These are phyloP conservation scores for Halesus radiatus DNA, from an alignment of 1,140 invertebrate genomes.

Conservation along the genomic window DNA sequence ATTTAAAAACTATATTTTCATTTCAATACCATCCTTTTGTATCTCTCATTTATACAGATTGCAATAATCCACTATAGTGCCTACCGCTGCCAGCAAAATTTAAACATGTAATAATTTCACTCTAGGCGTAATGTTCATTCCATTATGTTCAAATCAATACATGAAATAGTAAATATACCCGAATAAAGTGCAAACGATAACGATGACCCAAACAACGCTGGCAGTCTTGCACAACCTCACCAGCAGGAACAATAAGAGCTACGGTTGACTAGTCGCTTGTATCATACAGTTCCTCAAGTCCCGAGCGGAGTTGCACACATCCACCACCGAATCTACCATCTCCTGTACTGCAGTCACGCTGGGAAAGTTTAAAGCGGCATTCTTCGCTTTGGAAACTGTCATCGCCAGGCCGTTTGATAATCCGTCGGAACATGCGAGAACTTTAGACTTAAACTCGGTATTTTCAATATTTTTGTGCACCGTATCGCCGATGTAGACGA, in stretches of 20 bases:
- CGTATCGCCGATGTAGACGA: constrained; percentile 94
- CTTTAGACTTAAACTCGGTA: constrained; percentile 79
- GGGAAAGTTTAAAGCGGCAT: constrained; percentile 91
- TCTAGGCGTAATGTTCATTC: too few relatives aligned
- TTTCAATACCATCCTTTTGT: too few relatives aligned
- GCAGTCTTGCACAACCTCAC: constrained; percentile 10
- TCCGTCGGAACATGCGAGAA: constrained; percentile 85
- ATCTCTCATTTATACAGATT: too few relatives aligned
- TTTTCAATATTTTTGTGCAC: constrained; percentile 85
- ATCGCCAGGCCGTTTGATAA: constrained; percentile 87
- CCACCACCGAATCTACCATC: constrained; percentile 92
- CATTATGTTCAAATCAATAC: neutral
- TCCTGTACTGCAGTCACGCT: constrained; percentile 91
- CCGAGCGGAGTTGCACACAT: constrained; percentile 83
- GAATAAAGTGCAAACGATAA: constrained; percentile 8
- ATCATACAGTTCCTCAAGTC: constrained; percentile 81
- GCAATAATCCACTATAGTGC: too few relatives aligned
- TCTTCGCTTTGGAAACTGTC: constrained; percentile 90
- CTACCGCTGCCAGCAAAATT: too few relatives aligned
- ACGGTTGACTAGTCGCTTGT: constrained; percentile 63
- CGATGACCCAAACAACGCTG: neutral
- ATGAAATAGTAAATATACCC: constrained; percentile 38
- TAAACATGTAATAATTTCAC: too few relatives aligned
- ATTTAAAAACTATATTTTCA: too few relatives aligned
- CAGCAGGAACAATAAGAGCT: constrained; percentile 30